A percentile compares a stretch with the other conserved stretches of the same genome.
Conservation (phyloP, 1,140 invertebrate genomes). For the Pararge aegeria region DNA sequence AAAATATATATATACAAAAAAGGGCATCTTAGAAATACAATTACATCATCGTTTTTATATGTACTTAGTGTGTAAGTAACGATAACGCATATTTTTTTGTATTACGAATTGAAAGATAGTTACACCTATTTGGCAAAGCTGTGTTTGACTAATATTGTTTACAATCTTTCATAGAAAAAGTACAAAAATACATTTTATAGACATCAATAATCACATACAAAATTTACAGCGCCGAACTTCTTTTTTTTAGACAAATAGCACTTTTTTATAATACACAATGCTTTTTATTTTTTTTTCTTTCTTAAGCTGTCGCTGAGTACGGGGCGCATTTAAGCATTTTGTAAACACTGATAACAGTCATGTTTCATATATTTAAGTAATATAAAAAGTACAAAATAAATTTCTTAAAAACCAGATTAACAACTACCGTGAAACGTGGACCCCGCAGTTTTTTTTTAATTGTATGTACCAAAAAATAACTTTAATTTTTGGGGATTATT, state of each 20-base stretch:
- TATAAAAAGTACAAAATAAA: too few relatives aligned
- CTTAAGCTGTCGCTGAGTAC: too few relatives aligned
- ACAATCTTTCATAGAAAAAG: not conserved
- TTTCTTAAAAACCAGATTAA: too few relatives aligned
- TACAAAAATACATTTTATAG: slow-evolving; percentile 4
- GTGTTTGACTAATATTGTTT: not conserved
- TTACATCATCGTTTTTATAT: not conserved
- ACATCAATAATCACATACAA: not conserved
- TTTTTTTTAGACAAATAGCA: not conserved
- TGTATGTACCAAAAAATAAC: too few relatives aligned
- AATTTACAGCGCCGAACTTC: not conserved
- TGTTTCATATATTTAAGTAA: too few relatives aligned
- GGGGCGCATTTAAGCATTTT: too few relatives aligned
- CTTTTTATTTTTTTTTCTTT: too few relatives aligned
- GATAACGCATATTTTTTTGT: not conserved
- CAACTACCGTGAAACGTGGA: too few relatives aligned
- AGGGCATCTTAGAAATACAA: not conserved
- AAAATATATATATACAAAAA: not conserved
- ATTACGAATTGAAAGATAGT: not conserved
- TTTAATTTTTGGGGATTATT: too few relatives aligned
- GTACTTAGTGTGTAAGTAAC: not conserved
- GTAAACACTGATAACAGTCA: too few relatives aligned
- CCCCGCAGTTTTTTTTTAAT: too few relatives aligned
- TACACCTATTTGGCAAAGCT: not conserved
- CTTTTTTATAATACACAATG: too few relatives aligned